Evolutionary conservation across 2,113 vertebrate species (phyloP).

Genomic region (Daboia siamensis): DNA sequence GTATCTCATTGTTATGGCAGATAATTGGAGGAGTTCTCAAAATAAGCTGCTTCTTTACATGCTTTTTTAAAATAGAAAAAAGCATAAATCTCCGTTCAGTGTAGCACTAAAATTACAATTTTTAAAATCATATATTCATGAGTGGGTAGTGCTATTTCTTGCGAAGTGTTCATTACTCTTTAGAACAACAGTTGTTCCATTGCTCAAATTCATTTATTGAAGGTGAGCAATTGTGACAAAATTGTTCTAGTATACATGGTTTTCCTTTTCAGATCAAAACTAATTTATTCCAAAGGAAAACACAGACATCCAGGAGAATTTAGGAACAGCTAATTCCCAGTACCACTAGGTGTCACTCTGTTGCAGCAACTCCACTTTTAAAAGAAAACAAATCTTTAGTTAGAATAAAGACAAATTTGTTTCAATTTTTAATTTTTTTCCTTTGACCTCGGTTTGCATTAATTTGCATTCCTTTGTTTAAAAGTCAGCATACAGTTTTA

Average conservation of each 20-base stretch:
- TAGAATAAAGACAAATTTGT: neutral
- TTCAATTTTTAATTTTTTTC: neutral
- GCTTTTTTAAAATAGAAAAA: neutral
- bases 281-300: neutral
- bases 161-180: neutral
- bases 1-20: neutral
- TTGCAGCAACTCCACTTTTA: neutral
- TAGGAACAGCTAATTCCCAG: neutral
- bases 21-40: neutral
- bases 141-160: neutral
- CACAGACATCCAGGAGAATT: neutral
- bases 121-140: neutral
- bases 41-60: neutral
- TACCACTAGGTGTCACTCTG: constrained; percentile 21
- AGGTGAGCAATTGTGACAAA: neutral
- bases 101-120: neutral
- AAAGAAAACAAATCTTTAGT: neutral
- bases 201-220: neutral
- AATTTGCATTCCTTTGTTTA: neutral
- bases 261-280: neutral
- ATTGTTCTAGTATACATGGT: neutral
- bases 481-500: neutral
- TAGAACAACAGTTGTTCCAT: neutral
- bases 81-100: neutral
- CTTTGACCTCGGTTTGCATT: neutral